Percentiles rank a stretch among this genome's conserved stretches.
phyloP scores from a whole-genome alignment of 2,113 vertebrate genomes.

The Perca fluviatilis region DNA sequence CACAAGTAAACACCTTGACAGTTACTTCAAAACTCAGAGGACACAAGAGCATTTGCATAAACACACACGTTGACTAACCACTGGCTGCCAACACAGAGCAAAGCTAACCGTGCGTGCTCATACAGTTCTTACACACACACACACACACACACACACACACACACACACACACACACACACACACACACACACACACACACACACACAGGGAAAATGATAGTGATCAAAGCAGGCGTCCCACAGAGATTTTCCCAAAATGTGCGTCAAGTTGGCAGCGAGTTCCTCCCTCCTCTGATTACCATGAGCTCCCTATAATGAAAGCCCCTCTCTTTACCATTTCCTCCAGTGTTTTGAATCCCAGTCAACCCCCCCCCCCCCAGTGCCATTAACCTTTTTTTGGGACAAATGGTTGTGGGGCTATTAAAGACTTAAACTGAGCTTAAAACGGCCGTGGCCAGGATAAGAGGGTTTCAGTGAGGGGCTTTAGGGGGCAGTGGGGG shows the following conservation, averaged over 20 bases:
- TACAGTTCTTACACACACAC: not conserved
- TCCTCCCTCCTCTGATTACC: slow-evolving; percentile 57
- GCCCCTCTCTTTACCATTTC: slow-evolving; percentile 35
- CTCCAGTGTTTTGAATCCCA: slow-evolving; percentile 7
- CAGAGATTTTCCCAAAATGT: slow-evolving; percentile 55
- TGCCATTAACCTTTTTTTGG: slow-evolving; percentile 8
- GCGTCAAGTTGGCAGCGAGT: slow-evolving; percentile 38
- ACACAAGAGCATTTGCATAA: slow-evolving; percentile 52
- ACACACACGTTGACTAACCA: slow-evolving; percentile 43
- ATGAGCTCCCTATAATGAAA: slow-evolving; percentile 47
- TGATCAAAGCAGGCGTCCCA: slow-evolving; percentile 67
- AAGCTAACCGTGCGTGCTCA: not conserved
- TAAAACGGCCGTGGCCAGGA: slow-evolving; percentile 12
- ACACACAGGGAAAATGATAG: slow-evolving; percentile 61
- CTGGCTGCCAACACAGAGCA: slow-evolving; percentile 42
- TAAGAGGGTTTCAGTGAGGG: not conserved
- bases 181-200: too few species aligned
- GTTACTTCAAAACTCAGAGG: slow-evolving; percentile 37
- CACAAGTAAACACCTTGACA: slow-evolving; percentile 40
- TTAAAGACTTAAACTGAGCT: slow-evolving; percentile 59
- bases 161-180: too few species aligned
- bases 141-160: not conserved
- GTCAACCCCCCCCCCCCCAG: not conserved
- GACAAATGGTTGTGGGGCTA: slow-evolving; percentile 20
- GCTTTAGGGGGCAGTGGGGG: slow-evolving; percentile 10